phyloP scores from a whole-genome alignment of 2,888 invertebrate species.

The Tineola bisselliella region DNA sequence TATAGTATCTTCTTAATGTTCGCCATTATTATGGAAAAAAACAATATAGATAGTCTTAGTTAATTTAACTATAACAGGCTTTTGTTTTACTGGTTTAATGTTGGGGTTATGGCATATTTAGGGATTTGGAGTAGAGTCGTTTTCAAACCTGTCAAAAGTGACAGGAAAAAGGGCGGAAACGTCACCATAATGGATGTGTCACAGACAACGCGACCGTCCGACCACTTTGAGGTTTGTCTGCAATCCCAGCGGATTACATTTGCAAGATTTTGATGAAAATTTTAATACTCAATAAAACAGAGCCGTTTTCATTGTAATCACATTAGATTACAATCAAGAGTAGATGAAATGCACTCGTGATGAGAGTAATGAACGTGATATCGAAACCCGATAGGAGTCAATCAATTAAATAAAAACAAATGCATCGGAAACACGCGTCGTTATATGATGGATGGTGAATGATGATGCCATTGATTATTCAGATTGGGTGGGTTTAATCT shows the following conservation, averaged over 20 bases:
- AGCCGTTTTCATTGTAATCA: background rate
- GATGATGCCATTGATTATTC: constrained; percentile 11
- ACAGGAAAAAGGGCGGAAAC: constrained; percentile 64
- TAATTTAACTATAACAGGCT: no score
- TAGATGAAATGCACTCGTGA: background rate
- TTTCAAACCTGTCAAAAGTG: constrained; percentile 64
- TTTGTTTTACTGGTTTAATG: no score
- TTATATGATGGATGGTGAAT: constrained; percentile 10
- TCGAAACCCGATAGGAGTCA: background rate
- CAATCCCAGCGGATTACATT: constrained; percentile 42
- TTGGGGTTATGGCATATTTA: background rate
- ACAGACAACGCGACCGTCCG: constrained; percentile 51
- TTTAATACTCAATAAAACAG: background rate
- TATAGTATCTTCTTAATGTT: background rate
- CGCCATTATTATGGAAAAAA: no score
- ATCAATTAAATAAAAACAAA: constrained; percentile 11
- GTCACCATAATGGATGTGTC: constrained; percentile 67
- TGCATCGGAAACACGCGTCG: constrained; percentile 6
- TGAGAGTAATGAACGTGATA: constrained; percentile 3
- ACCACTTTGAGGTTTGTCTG: constrained; percentile 42
- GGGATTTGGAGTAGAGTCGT: constrained; percentile 34
- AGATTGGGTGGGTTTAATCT: constrained; percentile 1
- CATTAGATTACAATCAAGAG: background rate
- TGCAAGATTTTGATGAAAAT: constrained; percentile 38
- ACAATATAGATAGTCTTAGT: no score